Evolutionary conservation across 2,888 invertebrate species (phyloP), one percentile per base, ranked within the genome.

Genomic region (Zele albiditarsus): DNA sequence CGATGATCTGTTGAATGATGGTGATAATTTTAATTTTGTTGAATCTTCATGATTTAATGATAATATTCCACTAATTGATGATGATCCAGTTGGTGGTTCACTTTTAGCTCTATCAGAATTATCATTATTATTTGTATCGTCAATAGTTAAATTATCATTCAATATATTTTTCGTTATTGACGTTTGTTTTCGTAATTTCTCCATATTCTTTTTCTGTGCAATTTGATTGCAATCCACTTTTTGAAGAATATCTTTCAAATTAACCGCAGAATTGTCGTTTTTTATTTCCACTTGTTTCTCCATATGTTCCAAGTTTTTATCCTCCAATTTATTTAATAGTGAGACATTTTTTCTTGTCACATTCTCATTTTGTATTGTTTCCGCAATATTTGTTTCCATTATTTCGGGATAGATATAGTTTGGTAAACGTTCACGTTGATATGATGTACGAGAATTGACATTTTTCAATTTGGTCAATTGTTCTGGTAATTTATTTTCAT

Each of bases 161-260:
- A 88, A 71, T 10, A 89, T 85, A n/a, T 84, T 86, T 63, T 88
- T 89, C 10, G 88, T 82, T 6, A 87, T 87, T 14, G 85, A 84
- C 10, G 87, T 88, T 14, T 87, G 82, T 53, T 88, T 88, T 0
- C 88, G 76, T 20, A 88, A 77, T 67, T 88, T 89, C 73, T 89
- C 89, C 67, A 88, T 63, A 70, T 88, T 89, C 57, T 88, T 87
- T 38, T 82, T 86, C 6, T 87, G 84, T 0, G 81, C 82, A n/a
- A 76, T 82, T 42, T 85, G 84, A 33, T 82, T 82, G 3, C 74
- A 79, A 70, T 88, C 87, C 0, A 82, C 80, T 57, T 85, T 87
- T 33, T 85, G 84, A 3, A 89, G 78, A 25, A 89, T 89, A 46
- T 88, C 89, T 27, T 86, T 87, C 0, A 89, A 79, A 68, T 88